Conservation (phyloP, 64 coral and sea anemone species). For the Pocillopora verrucosa region DNA sequence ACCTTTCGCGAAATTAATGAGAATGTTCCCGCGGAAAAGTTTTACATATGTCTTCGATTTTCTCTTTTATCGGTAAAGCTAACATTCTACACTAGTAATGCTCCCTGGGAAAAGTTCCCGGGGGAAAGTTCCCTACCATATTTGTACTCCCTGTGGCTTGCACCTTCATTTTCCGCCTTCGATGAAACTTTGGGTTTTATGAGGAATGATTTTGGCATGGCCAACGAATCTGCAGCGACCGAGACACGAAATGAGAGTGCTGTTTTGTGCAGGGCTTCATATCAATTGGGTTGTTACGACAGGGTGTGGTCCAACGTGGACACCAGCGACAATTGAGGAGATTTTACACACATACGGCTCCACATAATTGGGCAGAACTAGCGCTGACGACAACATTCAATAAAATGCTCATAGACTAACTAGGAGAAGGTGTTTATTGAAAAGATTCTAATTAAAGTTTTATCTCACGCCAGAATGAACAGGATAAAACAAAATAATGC, state of each 20-base stretch:
- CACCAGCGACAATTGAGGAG: neutral
- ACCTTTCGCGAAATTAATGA: too few relatives aligned
- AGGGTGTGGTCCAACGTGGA: neutral
- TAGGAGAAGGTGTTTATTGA: neutral
- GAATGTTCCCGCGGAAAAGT: too few relatives aligned
- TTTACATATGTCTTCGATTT: too few relatives aligned
- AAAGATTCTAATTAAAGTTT: neutral
- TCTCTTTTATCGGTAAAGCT: too few relatives aligned
- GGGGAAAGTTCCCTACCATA: neutral
- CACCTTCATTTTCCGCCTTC: neutral
- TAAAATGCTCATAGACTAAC: neutral
- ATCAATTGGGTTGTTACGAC: too few relatives aligned
- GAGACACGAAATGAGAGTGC: neutral
- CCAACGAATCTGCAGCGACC: neutral
- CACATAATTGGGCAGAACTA: slow-evolving; percentile 9
- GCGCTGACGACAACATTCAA: neutral
- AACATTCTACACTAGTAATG: too few relatives aligned
- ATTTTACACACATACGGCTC: neutral
- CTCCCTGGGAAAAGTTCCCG: too few relatives aligned
- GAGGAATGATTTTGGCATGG: slow-evolving; percentile 40
- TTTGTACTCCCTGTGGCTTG: neutral
- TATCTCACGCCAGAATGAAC: neutral
- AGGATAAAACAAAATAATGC: neutral
- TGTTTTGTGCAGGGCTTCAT: too few relatives aligned
- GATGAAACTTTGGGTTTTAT: slow-evolving; percentile 18